These are phyloP conservation scores for Linnaemya vulpina DNA, from an alignment of 2,888 invertebrate genomes.

Conservation along the genomic window DNA sequence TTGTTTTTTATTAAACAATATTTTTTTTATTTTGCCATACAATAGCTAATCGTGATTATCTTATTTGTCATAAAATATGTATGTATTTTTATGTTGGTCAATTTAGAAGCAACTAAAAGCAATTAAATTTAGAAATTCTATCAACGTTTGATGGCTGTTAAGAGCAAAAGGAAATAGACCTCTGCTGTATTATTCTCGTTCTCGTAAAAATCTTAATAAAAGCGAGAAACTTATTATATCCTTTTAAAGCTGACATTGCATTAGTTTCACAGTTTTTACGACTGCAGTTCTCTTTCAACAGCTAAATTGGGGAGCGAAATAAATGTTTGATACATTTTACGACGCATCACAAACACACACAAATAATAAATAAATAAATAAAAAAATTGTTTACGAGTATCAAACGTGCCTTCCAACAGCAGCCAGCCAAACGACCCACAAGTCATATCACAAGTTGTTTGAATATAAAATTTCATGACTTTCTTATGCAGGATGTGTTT, in stretches of 20 bases:
- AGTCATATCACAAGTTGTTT: neutral
- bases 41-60: constrained; percentile 30
- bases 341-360: constrained; percentile 30
- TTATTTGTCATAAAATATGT: constrained; percentile 32
- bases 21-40: constrained; percentile 25
- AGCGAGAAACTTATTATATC: constrained; percentile 28
- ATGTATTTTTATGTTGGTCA: constrained; percentile 31
- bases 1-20: neutral
- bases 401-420: constrained; percentile 38
- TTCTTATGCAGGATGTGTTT: constrained; percentile 22
- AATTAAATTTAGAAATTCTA: constrained; percentile 44
- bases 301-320: constrained; percentile 39
- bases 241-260: constrained; percentile 62
- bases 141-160: constrained; percentile 35
- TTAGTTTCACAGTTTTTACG: constrained; percentile 48
- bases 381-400: neutral
- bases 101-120: constrained; percentile 27
- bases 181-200: neutral
- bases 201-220: constrained; percentile 46
- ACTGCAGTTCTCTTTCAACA: constrained; percentile 46
- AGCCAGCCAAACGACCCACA: neutral
- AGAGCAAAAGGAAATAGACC: neutral
- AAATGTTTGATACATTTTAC: constrained; percentile 54
- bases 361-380: neutral
- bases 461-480: constrained; percentile 37